Conservation (phyloP, 2,113 vertebrate species). For the Bubalus kerabau region DNA sequence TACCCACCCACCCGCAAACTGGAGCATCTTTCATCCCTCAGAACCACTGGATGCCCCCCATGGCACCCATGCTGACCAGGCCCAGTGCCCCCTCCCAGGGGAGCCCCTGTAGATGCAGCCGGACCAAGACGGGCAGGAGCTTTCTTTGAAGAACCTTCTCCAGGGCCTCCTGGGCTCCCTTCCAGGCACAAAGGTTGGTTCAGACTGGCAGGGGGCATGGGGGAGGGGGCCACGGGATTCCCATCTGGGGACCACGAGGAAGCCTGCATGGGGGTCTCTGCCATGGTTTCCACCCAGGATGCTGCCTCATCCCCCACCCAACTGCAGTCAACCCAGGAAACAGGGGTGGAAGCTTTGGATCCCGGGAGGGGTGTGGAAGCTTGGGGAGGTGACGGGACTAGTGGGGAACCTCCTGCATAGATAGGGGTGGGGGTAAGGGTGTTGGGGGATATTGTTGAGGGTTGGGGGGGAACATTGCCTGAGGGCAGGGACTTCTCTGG, state of each 20-base stretch:
- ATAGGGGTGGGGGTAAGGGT: neutral
- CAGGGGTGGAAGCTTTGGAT: neutral
- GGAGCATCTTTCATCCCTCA: neutral
- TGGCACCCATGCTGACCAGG: neutral
- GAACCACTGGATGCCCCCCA: neutral
- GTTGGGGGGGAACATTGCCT: neutral
- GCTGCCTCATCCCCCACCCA: neutral
- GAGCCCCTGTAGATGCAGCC: neutral
- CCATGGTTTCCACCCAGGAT: too few relatives aligned
- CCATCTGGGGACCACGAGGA: neutral
- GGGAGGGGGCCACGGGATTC: neutral
- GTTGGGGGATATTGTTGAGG: neutral
- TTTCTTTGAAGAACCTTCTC: neutral
- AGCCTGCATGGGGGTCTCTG: neutral
- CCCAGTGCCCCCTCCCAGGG: neutral
- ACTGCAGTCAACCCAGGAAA: accelerated
- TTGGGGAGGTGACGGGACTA: neutral
- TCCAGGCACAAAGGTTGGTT: neutral
- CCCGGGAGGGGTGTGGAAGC: accelerated
- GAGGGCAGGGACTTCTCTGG: neutral
- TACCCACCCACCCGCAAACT: too few relatives aligned
- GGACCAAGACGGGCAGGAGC: accelerated
- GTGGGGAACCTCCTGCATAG: neutral
- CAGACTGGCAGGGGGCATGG: neutral
- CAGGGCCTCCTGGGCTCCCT: neutral